These are phyloP conservation scores for Carduelis carduelis DNA, from an alignment of 2,797 vertebrate species.

Conservation along the genomic window DNA sequence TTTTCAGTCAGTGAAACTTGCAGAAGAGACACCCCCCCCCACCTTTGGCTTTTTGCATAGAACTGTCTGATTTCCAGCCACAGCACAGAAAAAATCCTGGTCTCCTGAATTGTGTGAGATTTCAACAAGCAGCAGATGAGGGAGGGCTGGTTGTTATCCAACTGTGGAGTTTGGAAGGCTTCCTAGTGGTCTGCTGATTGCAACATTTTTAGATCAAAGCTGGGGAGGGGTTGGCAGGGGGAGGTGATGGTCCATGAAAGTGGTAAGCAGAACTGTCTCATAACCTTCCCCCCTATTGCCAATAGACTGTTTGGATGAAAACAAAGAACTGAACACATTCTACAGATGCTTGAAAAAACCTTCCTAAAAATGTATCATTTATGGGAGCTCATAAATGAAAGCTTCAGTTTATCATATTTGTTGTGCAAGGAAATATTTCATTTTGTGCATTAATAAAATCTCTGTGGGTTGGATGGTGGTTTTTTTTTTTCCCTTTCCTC, in stretches of 20 bases:
- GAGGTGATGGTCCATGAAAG: constrained; percentile 48
- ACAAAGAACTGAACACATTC: constrained; percentile 23
- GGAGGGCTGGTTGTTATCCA: constrained; percentile 12
- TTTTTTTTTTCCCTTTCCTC: background rate
- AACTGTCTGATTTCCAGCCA: background rate
- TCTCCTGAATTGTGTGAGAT: background rate
- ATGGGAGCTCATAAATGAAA: constrained; percentile 23
- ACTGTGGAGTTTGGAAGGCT: constrained; percentile 18
- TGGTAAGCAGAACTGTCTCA: constrained; percentile 8
- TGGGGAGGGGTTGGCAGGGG: constrained; percentile 25
- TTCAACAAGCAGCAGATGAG: background rate
- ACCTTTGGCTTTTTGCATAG: background rate
- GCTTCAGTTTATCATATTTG: background rate
- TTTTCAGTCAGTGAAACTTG: background rate
- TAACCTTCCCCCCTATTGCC: constrained; percentile 17
- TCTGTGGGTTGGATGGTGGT: background rate
- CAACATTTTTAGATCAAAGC: constrained; percentile 44
- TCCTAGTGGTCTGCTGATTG: constrained; percentile 33
- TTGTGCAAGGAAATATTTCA: background rate
- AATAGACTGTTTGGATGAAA: constrained; percentile 25
- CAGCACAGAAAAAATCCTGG: background rate
- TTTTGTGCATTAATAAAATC: background rate
- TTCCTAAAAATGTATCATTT: constrained; percentile 36
- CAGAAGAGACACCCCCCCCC: background rate
- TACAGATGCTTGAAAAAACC: constrained; percentile 43